A percentile compares a stretch with the other conserved stretches of the same genome.
Conservation (phyloP, 1,140 invertebrate species). For the Brachionus plicatilis region DNA sequence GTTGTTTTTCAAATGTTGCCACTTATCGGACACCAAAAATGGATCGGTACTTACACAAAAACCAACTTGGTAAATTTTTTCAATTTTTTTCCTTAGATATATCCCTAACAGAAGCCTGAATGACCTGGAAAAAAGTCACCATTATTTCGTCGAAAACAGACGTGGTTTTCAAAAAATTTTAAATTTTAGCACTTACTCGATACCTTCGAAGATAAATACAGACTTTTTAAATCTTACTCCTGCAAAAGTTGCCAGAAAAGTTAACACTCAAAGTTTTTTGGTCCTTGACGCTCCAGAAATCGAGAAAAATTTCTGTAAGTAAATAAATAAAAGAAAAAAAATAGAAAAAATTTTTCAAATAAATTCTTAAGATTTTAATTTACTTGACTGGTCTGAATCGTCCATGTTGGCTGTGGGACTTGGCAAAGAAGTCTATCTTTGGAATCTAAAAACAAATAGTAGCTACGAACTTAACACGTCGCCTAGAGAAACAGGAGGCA, state of each 20-base stretch:
- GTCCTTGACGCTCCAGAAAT: slow-evolving; percentile 95
- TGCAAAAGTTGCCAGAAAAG: background rate
- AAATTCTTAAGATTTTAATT: slow-evolving; percentile 64
- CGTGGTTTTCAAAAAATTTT: background rate
- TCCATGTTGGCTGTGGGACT: slow-evolving; percentile 88
- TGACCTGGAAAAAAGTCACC: slow-evolving; percentile 21
- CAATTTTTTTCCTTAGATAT: background rate
- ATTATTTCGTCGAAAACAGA: background rate
- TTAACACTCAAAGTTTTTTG: slow-evolving; percentile 70
- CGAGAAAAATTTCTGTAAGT: slow-evolving; percentile 86
- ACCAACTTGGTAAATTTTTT: background rate
- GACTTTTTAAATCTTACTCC: background rate
- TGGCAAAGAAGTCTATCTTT: slow-evolving; percentile 77
- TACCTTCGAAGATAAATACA: background rate
- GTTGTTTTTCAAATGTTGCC: background rate
- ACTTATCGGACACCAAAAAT: background rate
- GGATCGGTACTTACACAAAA: background rate
- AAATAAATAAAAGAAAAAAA: too few species aligned
- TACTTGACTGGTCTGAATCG: slow-evolving; percentile 82
- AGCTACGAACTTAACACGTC: background rate
- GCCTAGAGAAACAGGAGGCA: slow-evolving; percentile 67
- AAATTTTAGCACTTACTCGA: background rate
- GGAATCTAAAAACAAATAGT: slow-evolving; percentile 86
- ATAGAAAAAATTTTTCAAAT: background rate
- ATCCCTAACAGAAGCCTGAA: slow-evolving; percentile 21